Conservation (phyloP, 2,113 vertebrate genomes). For the Zosterops borbonicus region DNA sequence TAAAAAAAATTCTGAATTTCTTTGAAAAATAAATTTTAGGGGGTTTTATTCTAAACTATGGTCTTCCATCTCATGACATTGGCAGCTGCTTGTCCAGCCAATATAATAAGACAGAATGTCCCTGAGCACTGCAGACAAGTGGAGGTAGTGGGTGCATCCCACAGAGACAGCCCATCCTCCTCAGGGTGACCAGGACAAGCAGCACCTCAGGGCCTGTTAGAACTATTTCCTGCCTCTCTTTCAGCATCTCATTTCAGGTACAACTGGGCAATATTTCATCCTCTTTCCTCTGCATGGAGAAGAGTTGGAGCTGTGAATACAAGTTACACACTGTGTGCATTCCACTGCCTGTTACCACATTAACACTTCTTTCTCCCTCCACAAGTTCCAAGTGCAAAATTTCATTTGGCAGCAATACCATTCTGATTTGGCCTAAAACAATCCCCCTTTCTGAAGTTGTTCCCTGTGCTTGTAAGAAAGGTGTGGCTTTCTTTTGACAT, state of each 20-base stretch:
- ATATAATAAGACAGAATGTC: accelerated
- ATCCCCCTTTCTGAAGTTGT: not conserved
- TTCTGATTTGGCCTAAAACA: constrained; percentile 6
- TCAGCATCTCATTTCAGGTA: not conserved
- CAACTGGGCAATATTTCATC: not conserved
- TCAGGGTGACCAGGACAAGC: not conserved
- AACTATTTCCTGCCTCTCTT: not conserved
- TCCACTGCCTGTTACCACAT: constrained; percentile 20
- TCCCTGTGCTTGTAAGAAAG: not conserved
- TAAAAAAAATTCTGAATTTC: not conserved
- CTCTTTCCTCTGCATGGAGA: not conserved
- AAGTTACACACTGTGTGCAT: not conserved
- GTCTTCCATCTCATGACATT: not conserved
- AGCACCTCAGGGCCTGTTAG: not conserved
- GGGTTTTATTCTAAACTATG: not conserved
- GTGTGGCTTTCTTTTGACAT: not conserved
- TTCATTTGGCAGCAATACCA: not conserved
- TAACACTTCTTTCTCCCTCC: constrained; percentile 18
- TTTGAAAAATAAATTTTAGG: not conserved
- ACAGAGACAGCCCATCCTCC: not conserved
- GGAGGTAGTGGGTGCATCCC: not conserved
- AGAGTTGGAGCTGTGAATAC: not conserved
- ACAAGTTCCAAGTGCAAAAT: not conserved
- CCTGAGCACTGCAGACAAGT: not conserved
- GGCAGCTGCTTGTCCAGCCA: not conserved